phyloP scores from a whole-genome alignment of 2,888 invertebrate species.

The Hartigia nigra region DNA sequence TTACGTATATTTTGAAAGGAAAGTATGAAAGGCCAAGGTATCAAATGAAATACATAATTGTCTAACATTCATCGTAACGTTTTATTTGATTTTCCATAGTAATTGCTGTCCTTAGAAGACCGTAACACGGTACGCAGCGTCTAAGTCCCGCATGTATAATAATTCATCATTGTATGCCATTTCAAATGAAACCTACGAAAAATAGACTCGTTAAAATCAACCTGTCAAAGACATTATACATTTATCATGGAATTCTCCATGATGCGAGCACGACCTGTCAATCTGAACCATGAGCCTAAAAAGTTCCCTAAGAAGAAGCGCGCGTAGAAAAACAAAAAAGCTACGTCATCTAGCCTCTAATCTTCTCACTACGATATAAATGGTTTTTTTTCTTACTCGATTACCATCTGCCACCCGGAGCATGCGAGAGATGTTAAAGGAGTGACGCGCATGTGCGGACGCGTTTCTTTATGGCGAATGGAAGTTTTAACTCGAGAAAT shows the following conservation, averaged over 20 bases:
- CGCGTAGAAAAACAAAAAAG: slow-evolving; percentile 39
- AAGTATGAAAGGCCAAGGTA: background rate
- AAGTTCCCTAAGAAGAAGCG: slow-evolving; percentile 34
- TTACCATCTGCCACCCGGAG: no score
- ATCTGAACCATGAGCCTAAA: no score
- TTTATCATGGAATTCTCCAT: no score
- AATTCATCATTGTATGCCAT: slow-evolving; percentile 19
- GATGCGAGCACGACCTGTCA: no score
- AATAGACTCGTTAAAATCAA: slow-evolving; percentile 56
- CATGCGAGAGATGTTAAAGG: no score
- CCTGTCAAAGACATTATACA: slow-evolving; percentile 13
- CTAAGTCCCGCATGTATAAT: slow-evolving; percentile 20
- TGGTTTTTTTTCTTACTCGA: no score
- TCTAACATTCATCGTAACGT: slow-evolving; percentile 58
- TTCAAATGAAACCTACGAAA: slow-evolving; percentile 49
- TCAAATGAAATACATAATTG: slow-evolving; percentile 6
- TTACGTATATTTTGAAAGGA: no score
- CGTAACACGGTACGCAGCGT: slow-evolving; percentile 40
- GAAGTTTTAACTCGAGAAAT: no score
- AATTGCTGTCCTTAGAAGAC: slow-evolving; percentile 47
- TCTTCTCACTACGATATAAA: slow-evolving; percentile 22
- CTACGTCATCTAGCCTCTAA: slow-evolving; percentile 31
- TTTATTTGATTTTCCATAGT: slow-evolving; percentile 60
- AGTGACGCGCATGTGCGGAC: no score
- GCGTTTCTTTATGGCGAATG: no score